These are phyloP conservation scores for Pollimyrus isidori DNA, from an alignment of 2,113 vertebrate genomes.

Conservation along the genomic window DNA sequence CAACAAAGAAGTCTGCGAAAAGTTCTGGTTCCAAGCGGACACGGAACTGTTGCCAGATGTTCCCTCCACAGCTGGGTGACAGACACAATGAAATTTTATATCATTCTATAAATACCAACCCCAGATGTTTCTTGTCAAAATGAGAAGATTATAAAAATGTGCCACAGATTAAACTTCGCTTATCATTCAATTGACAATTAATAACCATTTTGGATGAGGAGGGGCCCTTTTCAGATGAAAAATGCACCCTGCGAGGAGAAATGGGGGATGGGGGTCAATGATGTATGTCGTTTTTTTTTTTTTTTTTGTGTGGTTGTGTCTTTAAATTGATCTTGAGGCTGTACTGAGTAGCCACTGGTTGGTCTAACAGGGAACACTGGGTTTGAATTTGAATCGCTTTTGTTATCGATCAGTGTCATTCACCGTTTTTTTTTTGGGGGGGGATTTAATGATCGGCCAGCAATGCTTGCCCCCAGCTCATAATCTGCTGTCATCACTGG, in stretches of 20 bases:
- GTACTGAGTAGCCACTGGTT: slow-evolving; percentile 23
- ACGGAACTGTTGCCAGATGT: slow-evolving; percentile 54
- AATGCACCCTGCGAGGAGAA: not conserved
- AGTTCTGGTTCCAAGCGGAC: slow-evolving; percentile 38
- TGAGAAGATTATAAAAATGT: slow-evolving; percentile 51
- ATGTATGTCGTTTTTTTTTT: slow-evolving; percentile 27
- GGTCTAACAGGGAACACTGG: not conserved
- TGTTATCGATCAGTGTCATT: not conserved
- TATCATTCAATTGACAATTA: slow-evolving; percentile 40
- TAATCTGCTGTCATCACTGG: not conserved
- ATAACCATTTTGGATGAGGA: slow-evolving; percentile 28
- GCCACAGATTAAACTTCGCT: slow-evolving; percentile 43
- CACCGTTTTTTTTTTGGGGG: not conserved
- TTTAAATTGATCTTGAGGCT: slow-evolving; percentile 35
- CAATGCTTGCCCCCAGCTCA: not conserved
- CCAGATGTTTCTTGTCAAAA: slow-evolving; percentile 60
- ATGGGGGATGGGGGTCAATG: not conserved
- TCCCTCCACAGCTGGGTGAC: slow-evolving; percentile 58
- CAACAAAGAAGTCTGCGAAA: slow-evolving; percentile 16
- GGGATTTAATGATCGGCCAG: not conserved
- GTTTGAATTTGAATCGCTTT: not conserved
- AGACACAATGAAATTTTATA: slow-evolving; percentile 63
- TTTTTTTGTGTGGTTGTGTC: slow-evolving; percentile 31
- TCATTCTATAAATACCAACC: slow-evolving; percentile 63
- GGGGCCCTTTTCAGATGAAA: slow-evolving; percentile 16